phyloP scores from a whole-genome alignment of 2,888 invertebrate species.

The Anticlea derivata region DNA sequence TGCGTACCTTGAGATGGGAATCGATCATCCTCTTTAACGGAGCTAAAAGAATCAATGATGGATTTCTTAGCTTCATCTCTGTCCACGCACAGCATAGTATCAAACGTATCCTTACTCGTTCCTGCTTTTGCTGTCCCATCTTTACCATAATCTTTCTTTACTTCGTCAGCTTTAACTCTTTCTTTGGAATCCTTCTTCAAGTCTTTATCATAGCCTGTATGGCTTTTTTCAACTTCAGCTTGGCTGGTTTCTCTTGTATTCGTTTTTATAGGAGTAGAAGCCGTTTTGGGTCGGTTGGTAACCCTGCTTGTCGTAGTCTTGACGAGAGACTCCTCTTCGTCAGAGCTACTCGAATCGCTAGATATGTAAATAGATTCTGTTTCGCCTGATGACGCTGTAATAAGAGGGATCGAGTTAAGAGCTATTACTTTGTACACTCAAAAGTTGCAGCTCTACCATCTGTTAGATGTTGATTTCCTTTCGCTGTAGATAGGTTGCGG shows the following conservation, averaged over 20 bases:
- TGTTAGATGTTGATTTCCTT: too few species aligned
- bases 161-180: background rate
- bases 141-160: background rate
- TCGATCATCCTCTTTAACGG: constrained; percentile 61
- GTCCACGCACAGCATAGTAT: constrained; percentile 42
- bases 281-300: constrained; percentile 36
- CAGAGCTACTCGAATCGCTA: constrained; percentile 47
- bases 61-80: constrained; percentile 58
- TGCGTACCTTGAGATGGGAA: constrained; percentile 72
- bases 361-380: constrained; percentile 55
- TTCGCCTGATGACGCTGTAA: constrained; percentile 60
- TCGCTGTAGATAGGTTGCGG: too few species aligned
- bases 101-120: constrained; percentile 30
- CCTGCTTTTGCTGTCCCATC: constrained; percentile 17
- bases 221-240: background rate
- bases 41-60: constrained; percentile 69
- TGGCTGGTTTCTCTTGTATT: constrained; percentile 13
- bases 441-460: too few species aligned
- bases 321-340: constrained; percentile 30
- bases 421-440: too few species aligned
- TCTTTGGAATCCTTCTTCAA: background rate
- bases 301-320: constrained; percentile 10
- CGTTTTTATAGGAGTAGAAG: constrained; percentile 10
- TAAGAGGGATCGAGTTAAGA: background rate
- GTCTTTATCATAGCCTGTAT: background rate